Base-by-base conservation (phyloP, 64 coral and sea anemone genomes). In the Pachyseris speciosa region DNA sequence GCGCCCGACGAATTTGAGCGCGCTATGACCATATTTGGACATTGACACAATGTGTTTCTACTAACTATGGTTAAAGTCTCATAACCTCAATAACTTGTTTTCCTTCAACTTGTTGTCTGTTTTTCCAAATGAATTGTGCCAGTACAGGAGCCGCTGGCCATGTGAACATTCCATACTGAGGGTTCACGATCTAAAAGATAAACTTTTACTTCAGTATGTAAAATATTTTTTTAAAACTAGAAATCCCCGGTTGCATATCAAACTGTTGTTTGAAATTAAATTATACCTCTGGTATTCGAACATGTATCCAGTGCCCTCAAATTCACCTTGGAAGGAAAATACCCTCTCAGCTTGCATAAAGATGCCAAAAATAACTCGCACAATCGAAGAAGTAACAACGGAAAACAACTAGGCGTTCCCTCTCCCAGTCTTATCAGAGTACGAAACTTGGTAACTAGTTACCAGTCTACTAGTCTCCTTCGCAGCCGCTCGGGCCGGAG, bases 151-250 rank as follows among this genome's bases (percentile, higher is more conserved):
- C 97, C 44, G 85, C 83, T 34, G 97, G 97, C 97, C 97, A 99
- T 5, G 97, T 99, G 53, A 99, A 99, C 94, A 99, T 95, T 70
- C 97, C 97, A 99, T 99, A 99, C 47, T 99, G 91, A 27, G 97
- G 97, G 73, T 99, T 72, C 15, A 99, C 90, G 45, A 92, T 86
- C 97, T 99, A 44, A 47, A 72, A 84, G 44, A 60, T 60, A 32
- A 37, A 7, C n/a, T n/a, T n/a, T n/a, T n/a, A n/a, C n/a, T n/a
- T n/a, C n/a, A n/a, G n/a, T n/a, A n/a, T n/a, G n/a, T n/a, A n/a
- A n/a, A n/a, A n/a, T n/a, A n/a, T n/a, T 37, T 72, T 72, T 6
- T 17, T 31, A 7, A 7, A 45, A 9, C 17, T 78, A 45, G 11
- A 10, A 3, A 84, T 39, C 42, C 16, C 34, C 6, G 10, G 15